phyloP scores from a whole-genome alignment of 2,888 invertebrate genomes.

The Teleiodes luculella region DNA sequence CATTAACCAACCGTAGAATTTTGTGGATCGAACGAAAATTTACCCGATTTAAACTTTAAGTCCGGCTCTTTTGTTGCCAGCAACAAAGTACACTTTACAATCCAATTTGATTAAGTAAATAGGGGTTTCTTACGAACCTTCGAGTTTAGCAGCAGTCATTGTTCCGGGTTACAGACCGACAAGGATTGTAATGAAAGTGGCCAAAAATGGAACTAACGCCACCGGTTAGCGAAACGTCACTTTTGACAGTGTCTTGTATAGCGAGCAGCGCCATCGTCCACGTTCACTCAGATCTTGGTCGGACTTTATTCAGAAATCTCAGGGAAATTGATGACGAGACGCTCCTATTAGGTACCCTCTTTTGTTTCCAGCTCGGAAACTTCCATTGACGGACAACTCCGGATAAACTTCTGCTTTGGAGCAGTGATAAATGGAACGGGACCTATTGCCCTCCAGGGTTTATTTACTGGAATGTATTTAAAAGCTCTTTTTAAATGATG shows the following conservation, averaged over 20 bases:
- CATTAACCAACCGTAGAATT: constrained; percentile 11
- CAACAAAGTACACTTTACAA: constrained; percentile 28
- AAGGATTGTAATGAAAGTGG: too few species aligned
- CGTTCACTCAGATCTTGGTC: too few species aligned
- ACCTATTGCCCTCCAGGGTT: too few species aligned
- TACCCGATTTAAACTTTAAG: constrained; percentile 17
- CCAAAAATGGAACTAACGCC: too few species aligned
- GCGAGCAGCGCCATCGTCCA: too few species aligned
- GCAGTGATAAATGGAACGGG: not conserved
- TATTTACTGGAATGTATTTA: too few species aligned
- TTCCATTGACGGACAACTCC: not conserved
- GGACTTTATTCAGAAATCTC: not conserved
- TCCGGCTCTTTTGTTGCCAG: constrained; percentile 26
- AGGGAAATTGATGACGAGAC: not conserved
- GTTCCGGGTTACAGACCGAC: too few species aligned
- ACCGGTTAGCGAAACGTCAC: too few species aligned
- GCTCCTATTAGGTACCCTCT: not conserved
- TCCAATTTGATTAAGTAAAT: constrained; percentile 33
- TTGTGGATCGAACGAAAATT: constrained; percentile 17
- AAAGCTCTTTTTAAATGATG: too few species aligned
- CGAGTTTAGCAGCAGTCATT: not conserved
- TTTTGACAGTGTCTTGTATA: too few species aligned
- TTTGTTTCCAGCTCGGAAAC: not conserved
- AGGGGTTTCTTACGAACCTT: constrained; percentile 1
- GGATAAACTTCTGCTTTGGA: not conserved